Conservation (phyloP, 2,797 vertebrate species). For the Xiphorhynchus erythropygius region DNA sequence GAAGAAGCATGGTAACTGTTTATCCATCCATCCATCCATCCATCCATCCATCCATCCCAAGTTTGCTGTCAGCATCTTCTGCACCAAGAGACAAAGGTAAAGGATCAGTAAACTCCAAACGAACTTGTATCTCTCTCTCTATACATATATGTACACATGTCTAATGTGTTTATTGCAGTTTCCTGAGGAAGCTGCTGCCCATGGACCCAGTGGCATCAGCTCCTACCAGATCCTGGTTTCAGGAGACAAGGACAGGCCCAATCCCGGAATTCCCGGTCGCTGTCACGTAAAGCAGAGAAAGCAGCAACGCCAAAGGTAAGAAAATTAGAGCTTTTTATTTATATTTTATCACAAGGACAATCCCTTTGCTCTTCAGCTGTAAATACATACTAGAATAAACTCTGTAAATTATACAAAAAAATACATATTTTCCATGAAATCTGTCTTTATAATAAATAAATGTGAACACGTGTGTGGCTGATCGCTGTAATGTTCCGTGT, state of each 20-base stretch:
- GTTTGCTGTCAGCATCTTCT: not conserved
- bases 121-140: not conserved
- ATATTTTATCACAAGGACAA: slow-evolving; percentile 72
- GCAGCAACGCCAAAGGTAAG: slow-evolving; percentile 28
- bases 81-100: not conserved
- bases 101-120: not conserved
- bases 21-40: not conserved
- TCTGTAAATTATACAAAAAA: slow-evolving; percentile 85
- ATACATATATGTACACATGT: not conserved
- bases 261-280: rapidly evolving
- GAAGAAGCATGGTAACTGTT: too few species aligned
- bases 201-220: too few species aligned
- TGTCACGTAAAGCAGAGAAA: not conserved
- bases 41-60: not conserved
- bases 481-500: slow-evolving; percentile 73
- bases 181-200: not conserved
- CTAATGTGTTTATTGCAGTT: not conserved
- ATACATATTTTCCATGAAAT: slow-evolving; percentile 81
- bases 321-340: slow-evolving; percentile 85
- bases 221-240: rapidly evolving
- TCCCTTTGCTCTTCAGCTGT: slow-evolving; percentile 67
- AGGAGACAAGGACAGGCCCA: not conserved
- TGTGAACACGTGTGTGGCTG: slow-evolving; percentile 78
- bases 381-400: slow-evolving; percentile 87
- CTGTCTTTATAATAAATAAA: slow-evolving; percentile 86